phyloP scores from a whole-genome alignment of 2,113 vertebrate genomes.

The Coreoperca whiteheadi region DNA sequence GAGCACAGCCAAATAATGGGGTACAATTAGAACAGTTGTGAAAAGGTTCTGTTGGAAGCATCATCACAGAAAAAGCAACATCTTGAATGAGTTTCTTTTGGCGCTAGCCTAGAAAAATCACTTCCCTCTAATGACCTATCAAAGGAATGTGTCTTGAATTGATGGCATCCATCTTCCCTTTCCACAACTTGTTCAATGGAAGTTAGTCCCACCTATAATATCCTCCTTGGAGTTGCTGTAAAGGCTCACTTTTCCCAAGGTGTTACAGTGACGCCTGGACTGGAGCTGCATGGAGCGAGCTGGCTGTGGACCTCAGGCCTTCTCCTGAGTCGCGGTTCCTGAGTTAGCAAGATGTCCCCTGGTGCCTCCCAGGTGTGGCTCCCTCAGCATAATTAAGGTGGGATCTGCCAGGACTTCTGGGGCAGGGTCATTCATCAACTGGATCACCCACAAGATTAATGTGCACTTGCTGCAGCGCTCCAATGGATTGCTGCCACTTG shows the following conservation, averaged over 20 bases:
- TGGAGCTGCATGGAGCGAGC: constrained; percentile 37
- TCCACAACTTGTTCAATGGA: constrained; percentile 60
- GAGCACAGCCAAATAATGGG: constrained; percentile 62
- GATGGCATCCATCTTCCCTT: constrained; percentile 71
- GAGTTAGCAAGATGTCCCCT: constrained; percentile 70
- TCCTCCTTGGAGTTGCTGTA: constrained; percentile 50
- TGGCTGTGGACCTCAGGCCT: constrained; percentile 51
- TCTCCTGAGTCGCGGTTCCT: constrained; percentile 71
- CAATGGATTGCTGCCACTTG: constrained; percentile 88
- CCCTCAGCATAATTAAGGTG: constrained; percentile 86
- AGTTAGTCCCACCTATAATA: constrained; percentile 49
- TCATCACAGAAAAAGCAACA: constrained; percentile 46
- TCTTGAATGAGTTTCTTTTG: constrained; percentile 60
- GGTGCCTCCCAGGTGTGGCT: constrained; percentile 79
- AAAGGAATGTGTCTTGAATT: constrained; percentile 59
- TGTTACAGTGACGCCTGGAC: constrained; percentile 15
- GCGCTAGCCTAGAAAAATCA: constrained; percentile 55
- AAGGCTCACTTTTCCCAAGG: constrained; percentile 48
- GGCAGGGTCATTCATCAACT: constrained; percentile 84
- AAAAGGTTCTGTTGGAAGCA: constrained; percentile 59
- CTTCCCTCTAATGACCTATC: constrained; percentile 65
- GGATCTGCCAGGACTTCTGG: constrained; percentile 82
- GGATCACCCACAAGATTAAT: constrained; percentile 86
- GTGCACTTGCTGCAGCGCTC: constrained; percentile 78
- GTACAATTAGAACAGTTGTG: constrained; percentile 54